These are phyloP conservation scores for Apolygus lucorum DNA, from an alignment of 1,140 invertebrate genomes.

Conservation along the genomic window DNA sequence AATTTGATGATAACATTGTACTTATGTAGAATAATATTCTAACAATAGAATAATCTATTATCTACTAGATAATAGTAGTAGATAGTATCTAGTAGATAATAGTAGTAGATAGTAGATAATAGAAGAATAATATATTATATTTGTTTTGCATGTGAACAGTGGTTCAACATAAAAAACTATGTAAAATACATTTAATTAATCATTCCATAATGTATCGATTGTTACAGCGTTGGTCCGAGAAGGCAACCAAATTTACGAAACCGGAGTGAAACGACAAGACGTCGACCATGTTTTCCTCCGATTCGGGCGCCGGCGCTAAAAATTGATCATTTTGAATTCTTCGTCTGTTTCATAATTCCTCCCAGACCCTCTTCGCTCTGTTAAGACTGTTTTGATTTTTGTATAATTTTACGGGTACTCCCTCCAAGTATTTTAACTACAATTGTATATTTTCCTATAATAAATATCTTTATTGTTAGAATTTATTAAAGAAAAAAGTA, in stretches of 20 bases:
- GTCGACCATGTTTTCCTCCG: slow-evolving; percentile 72
- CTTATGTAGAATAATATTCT: no score
- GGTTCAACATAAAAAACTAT: no score
- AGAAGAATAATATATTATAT: no score
- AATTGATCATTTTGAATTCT: not conserved
- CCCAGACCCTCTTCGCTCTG: not conserved
- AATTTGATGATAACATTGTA: no score
- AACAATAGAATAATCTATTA: no score
- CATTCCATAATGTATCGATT: no score
- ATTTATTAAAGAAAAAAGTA: not conserved
- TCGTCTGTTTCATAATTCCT: not conserved
- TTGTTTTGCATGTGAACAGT: no score
- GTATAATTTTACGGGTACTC: slow-evolving; percentile 11
- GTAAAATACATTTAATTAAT: no score
- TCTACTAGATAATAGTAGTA: no score
- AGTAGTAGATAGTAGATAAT: no score
- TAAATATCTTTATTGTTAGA: not conserved
- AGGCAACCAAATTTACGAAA: slow-evolving; percentile 38
- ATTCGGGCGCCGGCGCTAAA: slow-evolving; percentile 58
- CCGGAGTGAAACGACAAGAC: slow-evolving; percentile 65
- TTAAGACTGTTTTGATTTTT: slow-evolving; percentile 26
- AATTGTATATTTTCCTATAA: slow-evolving; percentile 11
- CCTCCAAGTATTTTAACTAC: not conserved
- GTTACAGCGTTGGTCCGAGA: slow-evolving; percentile 30
- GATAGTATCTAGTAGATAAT: no score